Percentiles rank a stretch among this genome's conserved stretches.
These are phyloP conservation scores for Anoplius nigerrimus DNA, from an alignment of 2,888 invertebrate genomes.

Conservation along the genomic window DNA sequence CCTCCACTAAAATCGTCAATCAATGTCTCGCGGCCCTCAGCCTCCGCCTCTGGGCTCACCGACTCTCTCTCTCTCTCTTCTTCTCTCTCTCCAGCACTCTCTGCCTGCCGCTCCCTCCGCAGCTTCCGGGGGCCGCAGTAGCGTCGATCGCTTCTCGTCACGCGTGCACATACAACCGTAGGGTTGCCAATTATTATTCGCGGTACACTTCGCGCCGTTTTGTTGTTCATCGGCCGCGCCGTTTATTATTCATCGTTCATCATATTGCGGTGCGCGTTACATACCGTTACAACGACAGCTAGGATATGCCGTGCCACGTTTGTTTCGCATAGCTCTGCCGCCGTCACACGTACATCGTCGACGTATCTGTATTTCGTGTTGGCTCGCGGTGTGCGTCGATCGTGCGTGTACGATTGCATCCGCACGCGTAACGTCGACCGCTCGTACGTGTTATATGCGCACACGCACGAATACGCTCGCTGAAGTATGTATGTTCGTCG, in stretches of 20 bases:
- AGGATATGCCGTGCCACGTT: constrained; percentile 33
- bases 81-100: not conserved
- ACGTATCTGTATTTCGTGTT: too few relatives aligned
- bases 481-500: constrained; percentile 14
- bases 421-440: too few relatives aligned
- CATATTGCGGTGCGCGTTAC: constrained; percentile 57
- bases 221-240: constrained; percentile 64
- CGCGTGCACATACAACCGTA: constrained; percentile 29
- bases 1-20: constrained; percentile 44
- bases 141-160: constrained; percentile 32
- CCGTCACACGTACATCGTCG: constrained; percentile 38
- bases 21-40: constrained; percentile 44
- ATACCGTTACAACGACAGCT: constrained; percentile 49
- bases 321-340: constrained; percentile 42
- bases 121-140: constrained; percentile 13
- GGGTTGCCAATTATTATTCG: constrained; percentile 65
- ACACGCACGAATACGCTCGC: not conserved
- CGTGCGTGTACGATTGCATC: too few relatives aligned
- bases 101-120: not conserved
- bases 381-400: not conserved
- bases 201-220: constrained; percentile 62
- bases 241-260: constrained; percentile 70
- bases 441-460: not conserved
- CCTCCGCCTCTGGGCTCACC: constrained; percentile 32
- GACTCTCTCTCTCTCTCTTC: constrained; percentile 2